Percentiles rank a stretch among this genome's conserved stretches.
phyloP scores from a whole-genome alignment of 92 coral and sea anemone species.

The Pocillopora meandrina region DNA sequence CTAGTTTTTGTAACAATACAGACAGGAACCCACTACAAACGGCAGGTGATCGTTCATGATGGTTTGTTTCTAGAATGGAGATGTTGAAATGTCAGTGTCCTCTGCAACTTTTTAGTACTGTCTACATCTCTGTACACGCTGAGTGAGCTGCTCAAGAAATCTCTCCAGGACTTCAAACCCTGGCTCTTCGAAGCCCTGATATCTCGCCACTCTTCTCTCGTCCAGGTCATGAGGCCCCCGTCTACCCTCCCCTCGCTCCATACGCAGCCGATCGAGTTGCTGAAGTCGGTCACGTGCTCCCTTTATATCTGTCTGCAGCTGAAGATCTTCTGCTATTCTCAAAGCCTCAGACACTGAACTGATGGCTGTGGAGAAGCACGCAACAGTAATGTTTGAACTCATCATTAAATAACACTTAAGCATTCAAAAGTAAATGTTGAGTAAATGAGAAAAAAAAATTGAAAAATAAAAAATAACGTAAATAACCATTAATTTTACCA shows the following conservation, averaged over 20 bases:
- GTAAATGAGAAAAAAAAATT: too few relatives aligned
- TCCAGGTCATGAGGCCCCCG: constrained; percentile 18
- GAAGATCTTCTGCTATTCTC: constrained; percentile 23
- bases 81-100: neutral
- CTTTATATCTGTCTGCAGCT: constrained; percentile 9
- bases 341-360: constrained; percentile 4
- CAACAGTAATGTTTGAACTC: neutral
- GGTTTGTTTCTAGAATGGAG: neutral
- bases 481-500: neutral
- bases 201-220: constrained; percentile 11
- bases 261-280: constrained; percentile 16
- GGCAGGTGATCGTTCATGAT: too few relatives aligned
- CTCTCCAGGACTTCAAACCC: constrained; percentile 7
- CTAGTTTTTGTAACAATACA: too few relatives aligned
- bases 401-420: too few relatives aligned
- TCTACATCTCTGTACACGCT: neutral
- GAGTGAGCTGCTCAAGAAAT: constrained; percentile 7
- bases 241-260: neutral
- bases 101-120: neutral
- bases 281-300: constrained; percentile 25
- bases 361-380: constrained; percentile 1
- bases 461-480: too few relatives aligned
- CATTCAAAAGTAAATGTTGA: too few relatives aligned
- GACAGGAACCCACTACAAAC: too few relatives aligned
- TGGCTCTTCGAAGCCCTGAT: constrained; percentile 25